Percentiles rank a stretch among this genome's conserved stretches.
phyloP scores from a whole-genome alignment of 2,113 vertebrate genomes.

The Nothobranchius furzeri region DNA sequence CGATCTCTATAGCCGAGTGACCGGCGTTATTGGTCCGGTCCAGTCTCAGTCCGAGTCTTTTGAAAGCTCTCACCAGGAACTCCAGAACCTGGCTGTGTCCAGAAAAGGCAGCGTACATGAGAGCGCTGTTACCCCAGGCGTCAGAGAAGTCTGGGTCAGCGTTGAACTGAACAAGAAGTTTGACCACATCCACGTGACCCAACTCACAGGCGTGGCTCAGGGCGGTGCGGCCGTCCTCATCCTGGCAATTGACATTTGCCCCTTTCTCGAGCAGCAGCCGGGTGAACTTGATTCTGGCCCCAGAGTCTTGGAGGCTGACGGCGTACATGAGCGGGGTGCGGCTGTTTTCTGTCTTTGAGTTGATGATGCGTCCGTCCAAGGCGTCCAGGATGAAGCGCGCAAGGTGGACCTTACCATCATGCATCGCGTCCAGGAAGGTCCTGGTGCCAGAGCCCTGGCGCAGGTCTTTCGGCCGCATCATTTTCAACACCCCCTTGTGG shows the following conservation, averaged over 20 bases:
- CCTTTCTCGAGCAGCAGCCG: constrained; percentile 87
- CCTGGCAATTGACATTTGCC: constrained; percentile 85
- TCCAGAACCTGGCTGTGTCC: constrained; percentile 87
- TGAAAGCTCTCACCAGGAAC: constrained; percentile 89
- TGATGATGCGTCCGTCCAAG: constrained; percentile 87
- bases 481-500: constrained; percentile 50
- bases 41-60: constrained; percentile 84
- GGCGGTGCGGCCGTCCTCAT: constrained; percentile 85
- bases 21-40: constrained; percentile 84
- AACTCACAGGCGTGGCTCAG: constrained; percentile 87
- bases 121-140: constrained; percentile 85
- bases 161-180: constrained; percentile 88
- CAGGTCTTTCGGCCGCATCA: constrained; percentile 89
- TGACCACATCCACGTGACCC: constrained; percentile 85
- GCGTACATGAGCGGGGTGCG: constrained; percentile 89
- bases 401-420: constrained; percentile 86
- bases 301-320: constrained; percentile 81
- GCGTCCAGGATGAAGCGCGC: constrained; percentile 91
- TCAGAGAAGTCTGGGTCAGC: constrained; percentile 87
- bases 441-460: constrained; percentile 88
- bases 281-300: constrained; percentile 82
- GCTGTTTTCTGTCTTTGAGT: constrained; percentile 85
- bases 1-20: constrained; percentile 84
- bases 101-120: constrained; percentile 87
- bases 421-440: constrained; percentile 90